phyloP scores from a whole-genome alignment of 1,140 invertebrate species.

The Apis florea region DNA sequence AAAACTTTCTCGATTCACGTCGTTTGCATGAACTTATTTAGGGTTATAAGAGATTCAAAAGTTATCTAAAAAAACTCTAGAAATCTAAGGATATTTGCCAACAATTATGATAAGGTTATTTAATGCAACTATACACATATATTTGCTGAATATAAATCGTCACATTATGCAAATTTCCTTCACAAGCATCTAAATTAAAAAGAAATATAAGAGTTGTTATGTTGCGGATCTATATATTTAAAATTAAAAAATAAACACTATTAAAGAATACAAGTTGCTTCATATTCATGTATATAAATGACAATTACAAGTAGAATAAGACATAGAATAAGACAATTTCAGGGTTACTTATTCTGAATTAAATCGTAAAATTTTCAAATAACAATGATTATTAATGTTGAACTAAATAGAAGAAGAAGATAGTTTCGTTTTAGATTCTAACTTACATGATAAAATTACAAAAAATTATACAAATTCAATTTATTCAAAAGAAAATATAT shows the following conservation, averaged over 20 bases:
- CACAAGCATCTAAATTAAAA: neutral
- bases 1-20: too few species aligned
- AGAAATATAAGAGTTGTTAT: neutral
- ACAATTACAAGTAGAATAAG: neutral
- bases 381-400: neutral
- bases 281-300: neutral
- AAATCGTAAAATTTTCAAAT: neutral
- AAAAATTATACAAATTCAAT: too few species aligned
- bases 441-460: too few species aligned
- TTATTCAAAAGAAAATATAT: too few species aligned
- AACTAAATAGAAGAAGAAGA: neutral
- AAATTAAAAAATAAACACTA: neutral
- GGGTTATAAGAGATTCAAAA: neutral
- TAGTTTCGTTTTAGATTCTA: neutral
- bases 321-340: neutral
- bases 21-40: too few species aligned
- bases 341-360: neutral
- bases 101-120: slow-evolving; percentile 21
- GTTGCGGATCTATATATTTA: neutral
- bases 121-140: neutral
- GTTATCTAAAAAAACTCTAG: neutral
- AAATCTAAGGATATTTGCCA: neutral
- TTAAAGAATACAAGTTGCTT: neutral
- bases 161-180: slow-evolving; percentile 24
- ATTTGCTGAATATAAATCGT: slow-evolving; percentile 17